phyloP scores from a whole-genome alignment of 1,140 invertebrate genomes.

The Laupala kohalensis region DNA sequence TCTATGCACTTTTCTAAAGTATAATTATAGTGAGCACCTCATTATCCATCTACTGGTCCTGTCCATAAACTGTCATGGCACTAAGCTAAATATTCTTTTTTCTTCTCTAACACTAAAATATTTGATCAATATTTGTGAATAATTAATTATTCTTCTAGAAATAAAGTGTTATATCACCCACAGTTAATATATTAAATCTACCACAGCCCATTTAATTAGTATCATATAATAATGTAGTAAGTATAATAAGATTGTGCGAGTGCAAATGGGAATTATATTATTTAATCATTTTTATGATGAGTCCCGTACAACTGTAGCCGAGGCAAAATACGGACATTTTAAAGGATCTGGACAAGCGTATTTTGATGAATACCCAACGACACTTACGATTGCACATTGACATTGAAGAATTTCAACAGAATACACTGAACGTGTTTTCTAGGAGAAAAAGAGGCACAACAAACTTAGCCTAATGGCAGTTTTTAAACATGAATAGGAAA shows the following conservation, averaged over 20 bases:
- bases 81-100: constrained; percentile 12
- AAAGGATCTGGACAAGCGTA: constrained; percentile 7
- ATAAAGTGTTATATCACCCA: constrained; percentile 14
- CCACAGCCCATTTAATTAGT: constrained; percentile 15
- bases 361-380: constrained; percentile 5
- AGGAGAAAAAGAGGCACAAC: constrained; percentile 13
- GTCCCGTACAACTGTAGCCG: background rate
- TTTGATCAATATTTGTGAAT: constrained; percentile 11
- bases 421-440: constrained; percentile 10
- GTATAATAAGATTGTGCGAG: constrained; percentile 13
- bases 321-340: constrained; percentile 3
- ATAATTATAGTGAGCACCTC: constrained; percentile 5
- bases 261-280: constrained; percentile 11
- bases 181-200: constrained; percentile 14
- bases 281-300: background rate
- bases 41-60: background rate
- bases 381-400: constrained; percentile 7
- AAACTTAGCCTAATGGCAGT: constrained; percentile 13
- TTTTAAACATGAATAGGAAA: constrained; percentile 13
- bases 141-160: constrained; percentile 13
- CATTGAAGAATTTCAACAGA: constrained; percentile 9
- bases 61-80: constrained; percentile 10
- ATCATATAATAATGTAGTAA: constrained; percentile 10
- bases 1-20: background rate
- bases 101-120: constrained; percentile 10